Conservation (phyloP, 53 echinoderm and acorn worm species). For the Stichopus horrens region DNA sequence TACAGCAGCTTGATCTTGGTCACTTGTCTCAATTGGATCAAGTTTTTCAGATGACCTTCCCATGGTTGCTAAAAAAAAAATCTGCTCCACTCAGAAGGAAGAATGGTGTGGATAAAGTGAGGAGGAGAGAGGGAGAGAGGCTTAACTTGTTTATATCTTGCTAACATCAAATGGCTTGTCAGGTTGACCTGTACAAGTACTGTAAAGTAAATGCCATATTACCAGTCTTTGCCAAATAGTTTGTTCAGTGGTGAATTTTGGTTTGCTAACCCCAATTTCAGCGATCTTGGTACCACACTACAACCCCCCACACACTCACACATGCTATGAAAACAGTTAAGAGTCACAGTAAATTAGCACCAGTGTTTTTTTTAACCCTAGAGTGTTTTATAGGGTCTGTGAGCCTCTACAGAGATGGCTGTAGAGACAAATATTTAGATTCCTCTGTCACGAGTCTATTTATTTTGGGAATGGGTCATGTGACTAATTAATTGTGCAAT, state of each 20-base stretch:
- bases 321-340: background rate
- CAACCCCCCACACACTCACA: no score
- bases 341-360: conserved; percentile 20
- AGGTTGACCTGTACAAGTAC: background rate
- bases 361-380: background rate
- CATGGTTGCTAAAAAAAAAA: no score
- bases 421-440: background rate
- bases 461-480: conserved; percentile 4
- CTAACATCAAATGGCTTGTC: conserved; percentile 4
- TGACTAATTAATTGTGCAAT: conserved; percentile 34
- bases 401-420: background rate
- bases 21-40: no score
- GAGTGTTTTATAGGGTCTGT: conserved; percentile 26
- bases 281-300: no score
- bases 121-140: background rate
- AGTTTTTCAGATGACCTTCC: no score
- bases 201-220: no score
- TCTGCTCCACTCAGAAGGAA: no score
- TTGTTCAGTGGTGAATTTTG: no score
- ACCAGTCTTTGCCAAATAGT: no score
- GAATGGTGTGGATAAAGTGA: background rate
- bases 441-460: background rate
- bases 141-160: conserved; percentile 26
- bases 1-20: no score
- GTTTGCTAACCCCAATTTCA: no score